These are phyloP conservation scores for Cyprinodon brontotheroides DNA, from an alignment of 2,113 vertebrate genomes.

Conservation along the genomic window DNA sequence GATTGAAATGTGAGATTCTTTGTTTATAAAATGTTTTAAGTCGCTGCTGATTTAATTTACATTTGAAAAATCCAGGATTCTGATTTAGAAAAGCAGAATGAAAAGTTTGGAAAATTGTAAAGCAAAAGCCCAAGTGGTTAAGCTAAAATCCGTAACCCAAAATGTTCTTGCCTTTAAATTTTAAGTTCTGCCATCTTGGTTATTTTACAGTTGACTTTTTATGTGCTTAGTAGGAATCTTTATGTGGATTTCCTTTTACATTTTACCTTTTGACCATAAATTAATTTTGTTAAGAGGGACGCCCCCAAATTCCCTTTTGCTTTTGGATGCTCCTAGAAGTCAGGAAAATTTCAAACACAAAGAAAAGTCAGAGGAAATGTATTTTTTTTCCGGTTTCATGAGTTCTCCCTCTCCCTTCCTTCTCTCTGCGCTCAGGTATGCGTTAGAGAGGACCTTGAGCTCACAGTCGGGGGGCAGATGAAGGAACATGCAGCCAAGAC, in stretches of 20 bases:
- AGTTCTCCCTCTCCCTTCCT: conserved; percentile 28
- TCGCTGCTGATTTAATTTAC: too few relatives aligned
- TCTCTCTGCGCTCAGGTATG: conserved; percentile 56
- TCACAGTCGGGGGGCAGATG: conserved; percentile 57
- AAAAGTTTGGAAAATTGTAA: too few relatives aligned
- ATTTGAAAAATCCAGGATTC: too few relatives aligned
- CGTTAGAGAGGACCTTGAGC: conserved; percentile 64
- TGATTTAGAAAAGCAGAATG: too few relatives aligned
- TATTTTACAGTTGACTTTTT: too few relatives aligned
- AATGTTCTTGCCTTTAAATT: too few relatives aligned
- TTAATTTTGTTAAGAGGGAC: not conserved
- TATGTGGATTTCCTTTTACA: conserved; percentile 30
- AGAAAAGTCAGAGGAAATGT: conserved; percentile 31
- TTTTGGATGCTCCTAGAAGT: not conserved
- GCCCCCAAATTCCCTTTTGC: not conserved
- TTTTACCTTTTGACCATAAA: conserved; percentile 12
- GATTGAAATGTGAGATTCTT: too few relatives aligned
- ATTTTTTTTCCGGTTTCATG: conserved; percentile 30
- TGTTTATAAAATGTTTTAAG: too few relatives aligned
- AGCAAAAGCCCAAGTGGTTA: too few relatives aligned
- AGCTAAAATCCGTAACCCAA: too few relatives aligned
- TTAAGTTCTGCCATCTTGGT: too few relatives aligned
- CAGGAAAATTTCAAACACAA: conserved; percentile 42
- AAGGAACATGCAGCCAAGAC: conserved; percentile 58
- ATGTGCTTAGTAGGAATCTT: not conserved